Conservation (phyloP, 2,797 vertebrate genomes). For the Lacerta agilis region DNA sequence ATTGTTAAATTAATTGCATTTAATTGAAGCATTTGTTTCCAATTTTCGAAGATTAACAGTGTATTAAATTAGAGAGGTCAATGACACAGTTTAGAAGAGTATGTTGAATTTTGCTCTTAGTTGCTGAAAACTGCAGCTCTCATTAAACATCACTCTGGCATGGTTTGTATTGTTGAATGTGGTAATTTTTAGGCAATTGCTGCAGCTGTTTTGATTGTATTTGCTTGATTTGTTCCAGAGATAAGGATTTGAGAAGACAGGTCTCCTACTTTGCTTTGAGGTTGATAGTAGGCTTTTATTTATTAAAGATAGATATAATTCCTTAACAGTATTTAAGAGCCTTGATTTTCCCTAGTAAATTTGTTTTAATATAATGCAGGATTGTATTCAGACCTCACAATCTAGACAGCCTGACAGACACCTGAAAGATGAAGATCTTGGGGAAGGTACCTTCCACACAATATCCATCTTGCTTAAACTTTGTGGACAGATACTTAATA, state of each 20-base stretch:
- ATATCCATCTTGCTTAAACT: background rate
- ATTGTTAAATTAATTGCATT: conserved; percentile 74
- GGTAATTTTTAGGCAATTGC: conserved; percentile 73
- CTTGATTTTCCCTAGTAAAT: background rate
- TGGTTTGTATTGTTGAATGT: conserved; percentile 73
- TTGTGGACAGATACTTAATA: background rate
- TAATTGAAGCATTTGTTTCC: conserved; percentile 73
- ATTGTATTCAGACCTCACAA: background rate
- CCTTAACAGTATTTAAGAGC: background rate
- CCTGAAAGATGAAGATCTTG: background rate
- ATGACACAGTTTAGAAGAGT: conserved; percentile 64
- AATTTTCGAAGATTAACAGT: conserved; percentile 70
- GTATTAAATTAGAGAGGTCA: conserved; percentile 72
- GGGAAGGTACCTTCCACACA: background rate
- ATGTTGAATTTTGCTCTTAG: conserved; percentile 64
- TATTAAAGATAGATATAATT: conserved; percentile 37
- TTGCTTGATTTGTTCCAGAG: conserved; percentile 63
- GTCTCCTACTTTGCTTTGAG: conserved; percentile 34
- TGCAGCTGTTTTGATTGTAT: conserved; percentile 70
- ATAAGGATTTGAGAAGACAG: conserved; percentile 48
- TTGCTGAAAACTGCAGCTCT: conserved; percentile 68
- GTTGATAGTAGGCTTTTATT: background rate
- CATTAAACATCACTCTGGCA: conserved; percentile 65
- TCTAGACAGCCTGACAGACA: background rate
- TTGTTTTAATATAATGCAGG: background rate